Evolutionary conservation across 2,797 vertebrate genomes (phyloP).

Genomic region (Knipowitschia caucasica): DNA sequence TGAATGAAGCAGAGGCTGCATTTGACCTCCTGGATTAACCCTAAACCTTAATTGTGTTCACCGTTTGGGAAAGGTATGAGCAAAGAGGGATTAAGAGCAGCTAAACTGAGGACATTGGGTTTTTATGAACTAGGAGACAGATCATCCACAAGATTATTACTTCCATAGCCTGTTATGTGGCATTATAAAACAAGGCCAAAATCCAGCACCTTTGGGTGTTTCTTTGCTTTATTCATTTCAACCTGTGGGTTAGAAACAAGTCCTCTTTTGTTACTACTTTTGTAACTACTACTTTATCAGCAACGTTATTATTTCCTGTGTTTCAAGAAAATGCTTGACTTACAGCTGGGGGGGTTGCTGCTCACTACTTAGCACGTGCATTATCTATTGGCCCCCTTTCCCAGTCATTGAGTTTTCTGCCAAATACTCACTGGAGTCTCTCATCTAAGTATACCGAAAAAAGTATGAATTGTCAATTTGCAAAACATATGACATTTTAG

Average conservation of each 20-base stretch:
- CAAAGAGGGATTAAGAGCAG: slow-evolving; percentile 54
- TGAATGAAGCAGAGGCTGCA: background rate
- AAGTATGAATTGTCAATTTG: no score
- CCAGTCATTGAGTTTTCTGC: no score
- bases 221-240: background rate
- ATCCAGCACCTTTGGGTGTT: background rate
- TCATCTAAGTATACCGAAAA: no score
- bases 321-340: no score
- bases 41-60: slow-evolving; percentile 38
- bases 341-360: no score
- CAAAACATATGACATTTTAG: no score
- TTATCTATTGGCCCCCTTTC: no score
- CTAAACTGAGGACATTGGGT: slow-evolving; percentile 42
- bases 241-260: background rate
- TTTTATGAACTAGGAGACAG: slow-evolving; percentile 9
- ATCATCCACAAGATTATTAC: slow-evolving; percentile 42
- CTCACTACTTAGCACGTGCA: no score
- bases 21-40: slow-evolving; percentile 44
- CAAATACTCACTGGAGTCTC: no score
- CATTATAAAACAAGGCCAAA: slow-evolving; percentile 16
- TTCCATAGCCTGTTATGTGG: slow-evolving; percentile 27
- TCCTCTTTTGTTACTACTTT: background rate
- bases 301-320: no score
- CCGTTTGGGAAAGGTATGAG: slow-evolving; percentile 25
- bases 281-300: no score